Evolutionary conservation across 2,888 invertebrate genomes (phyloP).

Genomic region (Meiosimyza platycephala): DNA sequence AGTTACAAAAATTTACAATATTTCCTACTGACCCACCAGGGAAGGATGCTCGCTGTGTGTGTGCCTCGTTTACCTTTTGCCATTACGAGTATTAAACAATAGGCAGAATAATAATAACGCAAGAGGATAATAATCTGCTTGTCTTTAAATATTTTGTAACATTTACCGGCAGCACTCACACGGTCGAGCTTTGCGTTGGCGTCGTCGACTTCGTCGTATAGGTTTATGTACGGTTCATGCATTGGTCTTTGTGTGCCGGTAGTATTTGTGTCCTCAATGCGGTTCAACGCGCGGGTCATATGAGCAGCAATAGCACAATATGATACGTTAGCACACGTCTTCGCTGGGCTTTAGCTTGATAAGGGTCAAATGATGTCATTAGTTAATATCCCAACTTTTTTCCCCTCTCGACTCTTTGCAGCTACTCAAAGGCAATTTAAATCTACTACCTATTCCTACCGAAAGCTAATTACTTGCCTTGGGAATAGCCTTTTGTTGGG

Average conservation of each 20-base stretch:
- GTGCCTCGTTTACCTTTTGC: constrained; percentile 3
- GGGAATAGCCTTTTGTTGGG: not conserved
- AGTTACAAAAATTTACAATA: too few species aligned
- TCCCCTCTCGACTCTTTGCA: not conserved
- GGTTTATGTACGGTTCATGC: not conserved
- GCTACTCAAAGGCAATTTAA: too few species aligned
- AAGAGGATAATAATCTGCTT: constrained; percentile 27
- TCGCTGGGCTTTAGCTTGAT: constrained; percentile 2
- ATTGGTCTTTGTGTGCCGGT: too few species aligned
- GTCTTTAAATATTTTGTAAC: constrained; percentile 23
- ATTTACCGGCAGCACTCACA: not conserved
- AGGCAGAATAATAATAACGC: constrained; percentile 13
- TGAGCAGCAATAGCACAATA: not conserved
- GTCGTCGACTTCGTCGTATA: not conserved
- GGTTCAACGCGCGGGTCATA: constrained; percentile 10
- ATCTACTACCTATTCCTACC: not conserved
- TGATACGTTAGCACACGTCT: too few species aligned
- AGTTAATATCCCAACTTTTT: not conserved
- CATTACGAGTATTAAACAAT: constrained; percentile 17
- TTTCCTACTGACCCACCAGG: too few species aligned
- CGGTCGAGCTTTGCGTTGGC: not conserved
- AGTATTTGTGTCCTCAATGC: not conserved
- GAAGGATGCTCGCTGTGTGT: not conserved
- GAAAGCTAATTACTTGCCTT: not conserved
- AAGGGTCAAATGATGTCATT: constrained; percentile 33